These are phyloP conservation scores for Luscinia luscinia DNA, from an alignment of 2,797 vertebrate genomes.

Conservation along the genomic window DNA sequence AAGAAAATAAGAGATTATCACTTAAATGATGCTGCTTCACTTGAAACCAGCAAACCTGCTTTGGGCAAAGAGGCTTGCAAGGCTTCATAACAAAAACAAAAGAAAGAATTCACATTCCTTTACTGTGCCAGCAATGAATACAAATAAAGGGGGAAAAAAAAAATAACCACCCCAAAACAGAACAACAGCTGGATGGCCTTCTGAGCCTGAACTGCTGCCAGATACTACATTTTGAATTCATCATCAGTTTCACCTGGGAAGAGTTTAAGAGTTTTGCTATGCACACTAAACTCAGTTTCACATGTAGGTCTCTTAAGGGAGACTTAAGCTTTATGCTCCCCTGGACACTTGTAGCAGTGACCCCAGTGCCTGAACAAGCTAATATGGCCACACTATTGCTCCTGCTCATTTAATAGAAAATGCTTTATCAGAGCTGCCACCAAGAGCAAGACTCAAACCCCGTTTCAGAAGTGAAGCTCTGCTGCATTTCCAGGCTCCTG, in stretches of 20 bases:
- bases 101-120: background rate
- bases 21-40: background rate
- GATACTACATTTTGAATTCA: background rate
- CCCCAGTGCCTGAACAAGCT: background rate
- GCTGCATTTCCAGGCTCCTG: background rate
- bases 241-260: background rate
- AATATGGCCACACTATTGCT: background rate
- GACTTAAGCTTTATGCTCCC: rapidly evolving
- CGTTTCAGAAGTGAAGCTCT: background rate
- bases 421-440: background rate
- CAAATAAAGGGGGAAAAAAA: background rate
- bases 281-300: background rate
- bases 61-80: background rate
- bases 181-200: background rate
- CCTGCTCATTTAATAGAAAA: background rate
- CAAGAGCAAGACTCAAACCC: background rate
- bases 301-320: rapidly evolving
- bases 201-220: background rate
- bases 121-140: background rate
- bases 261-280: background rate
- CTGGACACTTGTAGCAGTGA: background rate
- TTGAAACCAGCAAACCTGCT: background rate
- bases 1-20: conserved; percentile 13
- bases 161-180: background rate
- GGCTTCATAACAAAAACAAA: background rate